Base-by-base conservation (phyloP, 2,113 vertebrate genomes). In the Brachionichthys hirsutus region DNA sequence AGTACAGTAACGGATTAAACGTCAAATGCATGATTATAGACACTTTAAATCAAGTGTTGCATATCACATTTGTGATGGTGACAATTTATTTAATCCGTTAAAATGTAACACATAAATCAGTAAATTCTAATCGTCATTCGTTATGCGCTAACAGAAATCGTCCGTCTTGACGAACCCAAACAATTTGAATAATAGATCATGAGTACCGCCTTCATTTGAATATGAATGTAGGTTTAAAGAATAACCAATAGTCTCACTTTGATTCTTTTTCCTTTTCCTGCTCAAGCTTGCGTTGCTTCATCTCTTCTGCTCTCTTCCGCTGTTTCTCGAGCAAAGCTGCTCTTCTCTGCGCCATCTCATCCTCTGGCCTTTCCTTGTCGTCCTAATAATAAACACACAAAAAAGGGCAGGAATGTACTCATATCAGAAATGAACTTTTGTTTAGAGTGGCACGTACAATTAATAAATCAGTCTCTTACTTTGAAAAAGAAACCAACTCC, bases 401-500 rank as follows among this genome's bases (percentile, higher is more conserved):
- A 47, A 47, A 40, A 44, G 12, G 4, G 1, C 3, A 46, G 54
- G 6, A 77, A 40, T 46, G 3, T 1, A 20, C 2, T 11, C 12
- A 54, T 3, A 6, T 36, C 20, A 45, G 1, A 24, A 44, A 67
- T 9, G 10, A 9, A 48, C 11, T 5, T 12, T 20, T 44, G 4
- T 30, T 8, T 30, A 44, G 9, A 19, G 16, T 53, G 2, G 2
- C 0, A 13, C 0, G 38, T n/a, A 24, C 24, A 2, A 44, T 8
- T 10, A 14, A 58, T 19, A 20, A 54, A 24, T 58, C 2, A 44
- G 47, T 19, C 17, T 44, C 86, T 47, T 41, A 92, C 91, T 89
- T 91, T 92, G 58, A 93, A 96, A 86, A 94, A 95, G 89, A 95
- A 96, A 4, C 94, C 94, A 9, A 95, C 68, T 3, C 90, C 92